Conservation (phyloP, 2,888 invertebrate genomes). For the Melinaea menophilus region DNA sequence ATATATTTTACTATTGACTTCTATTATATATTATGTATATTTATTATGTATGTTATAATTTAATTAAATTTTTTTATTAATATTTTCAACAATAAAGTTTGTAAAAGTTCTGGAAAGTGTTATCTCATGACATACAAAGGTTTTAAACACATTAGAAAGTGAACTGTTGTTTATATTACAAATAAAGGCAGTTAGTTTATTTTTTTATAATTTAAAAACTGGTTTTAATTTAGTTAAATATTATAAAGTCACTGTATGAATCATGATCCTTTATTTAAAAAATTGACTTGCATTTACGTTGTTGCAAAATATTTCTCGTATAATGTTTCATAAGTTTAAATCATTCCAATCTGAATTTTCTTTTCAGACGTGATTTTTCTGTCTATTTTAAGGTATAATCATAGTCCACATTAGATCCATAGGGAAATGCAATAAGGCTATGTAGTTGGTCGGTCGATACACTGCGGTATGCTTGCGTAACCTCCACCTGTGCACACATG, state of each 20-base stretch:
- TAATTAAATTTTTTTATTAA: not conserved
- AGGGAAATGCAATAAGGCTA: constrained; percentile 33
- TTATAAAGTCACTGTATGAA: too few relatives aligned
- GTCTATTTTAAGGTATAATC: not conserved
- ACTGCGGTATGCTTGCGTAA: constrained; percentile 55
- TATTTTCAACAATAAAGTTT: not conserved
- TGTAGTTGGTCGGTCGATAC: constrained; percentile 59
- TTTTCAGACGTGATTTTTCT: too few relatives aligned
- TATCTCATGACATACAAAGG: not conserved
- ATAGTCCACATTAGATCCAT: constrained; percentile 11
- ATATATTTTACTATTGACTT: too few relatives aligned
- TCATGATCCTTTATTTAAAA: too few relatives aligned
- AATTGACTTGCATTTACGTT: too few relatives aligned
- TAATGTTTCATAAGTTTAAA: too few relatives aligned
- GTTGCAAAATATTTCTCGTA: too few relatives aligned
- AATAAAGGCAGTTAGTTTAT: not conserved
- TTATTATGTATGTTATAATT: not conserved
- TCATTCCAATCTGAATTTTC: too few relatives aligned
- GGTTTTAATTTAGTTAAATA: too few relatives aligned
- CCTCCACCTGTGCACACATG: constrained; percentile 48
- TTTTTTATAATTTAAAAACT: too few relatives aligned
- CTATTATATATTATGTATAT: too few relatives aligned
- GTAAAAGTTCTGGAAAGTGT: not conserved
- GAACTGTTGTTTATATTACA: not conserved
- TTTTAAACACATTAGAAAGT: not conserved